Base-by-base conservation (phyloP, 2,113 vertebrate species). In the Myrmecobius fasciatus region DNA sequence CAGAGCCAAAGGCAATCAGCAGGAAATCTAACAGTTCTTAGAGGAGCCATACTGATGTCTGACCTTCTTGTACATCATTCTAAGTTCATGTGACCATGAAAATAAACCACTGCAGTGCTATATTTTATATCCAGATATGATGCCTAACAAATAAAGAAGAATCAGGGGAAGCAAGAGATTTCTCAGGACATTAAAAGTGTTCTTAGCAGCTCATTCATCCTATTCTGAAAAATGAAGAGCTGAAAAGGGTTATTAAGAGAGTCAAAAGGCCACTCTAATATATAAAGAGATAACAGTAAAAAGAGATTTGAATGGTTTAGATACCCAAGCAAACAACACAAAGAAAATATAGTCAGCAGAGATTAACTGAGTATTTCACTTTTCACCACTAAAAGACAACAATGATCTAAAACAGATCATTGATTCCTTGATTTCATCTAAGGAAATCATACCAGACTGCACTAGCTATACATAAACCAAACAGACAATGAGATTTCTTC, bases 391-490 rank as follows among this genome's bases (percentile, higher is more conserved):
- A 75, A 92, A 22, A 52, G 8, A 10, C 12, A 95, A 93, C 53
- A 67, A 43, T 83, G 14, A n/a, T 20, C n/a, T 83, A 43, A 83
- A 83, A 83, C 43, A 83, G 36, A 43, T 83, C 67, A 83, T 0
- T 83, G 17, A 83, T 22, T 43, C 36, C 6, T 83, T 83, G 67
- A 43, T 83, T 83, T 43, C n/a, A 43, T 83, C n/a, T 43, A 83
- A 83, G 36, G 17, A 83, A 1, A 43, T 22, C 67, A 83, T 20
- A 83, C 67, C 6, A n/a, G n/a, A 43, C 95, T 91, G 92, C 92
- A 92, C 90, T 96, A 97, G 93, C 52, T 92, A 94, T 93, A 96
- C 52, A 94, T 96, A 96, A 97, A 97, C 97, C 97, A 97, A 90
- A 93, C 93, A 98, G 95, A 95, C 47, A 97, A 98, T 95, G 93